A percentile compares a stretch with the other conserved stretches of the same genome.
Conservation (phyloP, 2,113 vertebrate genomes). For the Oreochromis aureus region DNA sequence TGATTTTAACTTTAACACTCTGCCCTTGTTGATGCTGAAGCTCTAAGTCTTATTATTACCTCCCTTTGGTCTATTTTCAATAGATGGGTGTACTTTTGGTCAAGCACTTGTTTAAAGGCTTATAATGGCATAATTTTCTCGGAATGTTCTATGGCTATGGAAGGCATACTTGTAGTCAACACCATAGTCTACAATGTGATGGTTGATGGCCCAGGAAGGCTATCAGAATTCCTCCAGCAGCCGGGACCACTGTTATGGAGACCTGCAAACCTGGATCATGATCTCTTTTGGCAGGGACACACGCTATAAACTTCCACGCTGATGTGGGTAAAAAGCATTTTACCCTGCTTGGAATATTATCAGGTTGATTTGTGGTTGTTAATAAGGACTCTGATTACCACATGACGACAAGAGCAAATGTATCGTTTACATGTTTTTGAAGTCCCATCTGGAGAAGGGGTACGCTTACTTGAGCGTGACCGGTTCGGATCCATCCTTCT, state of each 20-base stretch:
- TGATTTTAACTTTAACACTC: background rate
- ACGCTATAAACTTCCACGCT: background rate
- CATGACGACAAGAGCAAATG: background rate
- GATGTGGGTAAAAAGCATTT: background rate
- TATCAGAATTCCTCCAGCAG: conserved; percentile 29
- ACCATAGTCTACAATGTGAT: conserved; percentile 30
- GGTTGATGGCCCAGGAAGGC: conserved; percentile 31
- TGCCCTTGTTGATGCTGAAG: background rate
- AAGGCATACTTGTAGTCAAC: background rate
- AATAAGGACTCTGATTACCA: background rate
- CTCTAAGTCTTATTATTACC: background rate
- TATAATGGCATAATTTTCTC: background rate
- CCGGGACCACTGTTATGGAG: conserved; percentile 13
- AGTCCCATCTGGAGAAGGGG: background rate
- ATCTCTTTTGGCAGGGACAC: background rate
- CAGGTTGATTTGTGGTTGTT: background rate
- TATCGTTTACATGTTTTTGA: background rate
- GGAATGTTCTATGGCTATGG: background rate
- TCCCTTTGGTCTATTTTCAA: background rate
- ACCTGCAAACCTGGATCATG: background rate
- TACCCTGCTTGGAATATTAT: background rate
- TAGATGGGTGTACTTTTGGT: background rate
- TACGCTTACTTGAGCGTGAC: background rate
- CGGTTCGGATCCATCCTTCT: background rate
- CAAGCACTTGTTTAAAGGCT: background rate